Evolutionary conservation across 2,888 invertebrate species (phyloP), one percentile per base, ranked within the genome.

Genomic region (Eustalomyia histrio): DNA sequence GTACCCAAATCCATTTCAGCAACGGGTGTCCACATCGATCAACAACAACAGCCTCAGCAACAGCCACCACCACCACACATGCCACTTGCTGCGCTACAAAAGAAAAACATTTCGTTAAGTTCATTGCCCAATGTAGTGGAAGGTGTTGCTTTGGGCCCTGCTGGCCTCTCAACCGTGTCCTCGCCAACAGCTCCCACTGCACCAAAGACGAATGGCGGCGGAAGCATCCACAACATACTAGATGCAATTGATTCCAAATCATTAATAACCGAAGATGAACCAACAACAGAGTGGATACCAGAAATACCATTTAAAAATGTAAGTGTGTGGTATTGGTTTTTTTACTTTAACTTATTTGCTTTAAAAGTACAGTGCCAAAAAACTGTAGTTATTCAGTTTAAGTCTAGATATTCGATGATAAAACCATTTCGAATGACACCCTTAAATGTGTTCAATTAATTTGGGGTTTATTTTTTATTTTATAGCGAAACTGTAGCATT

Each of bases 241-340:
- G 86, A 87, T 71, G 83, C 82, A 16, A 86, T 85, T 58, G 88
- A 86, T 75, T 90, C 91, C 2, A 93, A 92, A 85, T 92, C 92
- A 10, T 81, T 87, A 85, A 92, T 93, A 72, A 92, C 93, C 1
- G 96, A 96, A 29, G 96, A 96, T 52, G 96, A 96, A 85, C 93
- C 93, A 75, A 94, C 94, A 0, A 94, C 94, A 0, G 96, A 96
- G 86, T 97, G 97, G 97, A 96, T 94, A 21, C 97, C 97, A 0
- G 97, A 97, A 91, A 96, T 97, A 89, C 97, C 97, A 1, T 97
- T 97, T 89, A 95, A 95, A 91, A 96, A 97, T 91, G 97, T 97
- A 92, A 91, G 87, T 85, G 7, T 3, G 29, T 12, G 12, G 12
- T 64, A 39, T 60, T 29, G 4, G 4, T 29, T n/a, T n/a, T n/a